Evolutionary conservation across 1,140 invertebrate species (phyloP).

Genomic region (Caenorhabditis briggsae): DNA sequence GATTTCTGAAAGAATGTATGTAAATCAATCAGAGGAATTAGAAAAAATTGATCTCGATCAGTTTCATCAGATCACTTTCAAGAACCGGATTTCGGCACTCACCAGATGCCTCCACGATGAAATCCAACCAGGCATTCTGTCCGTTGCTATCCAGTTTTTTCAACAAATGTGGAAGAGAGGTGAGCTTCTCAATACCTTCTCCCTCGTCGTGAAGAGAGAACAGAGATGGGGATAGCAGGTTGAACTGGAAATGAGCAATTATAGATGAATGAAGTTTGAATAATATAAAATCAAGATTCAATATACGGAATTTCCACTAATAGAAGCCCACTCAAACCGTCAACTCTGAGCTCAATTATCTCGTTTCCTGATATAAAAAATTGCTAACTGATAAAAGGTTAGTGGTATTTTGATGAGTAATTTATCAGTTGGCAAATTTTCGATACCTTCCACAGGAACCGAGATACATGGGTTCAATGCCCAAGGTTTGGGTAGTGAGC

Average conservation of each 20-base stretch:
- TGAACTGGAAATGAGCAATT: slow-evolving; percentile 68
- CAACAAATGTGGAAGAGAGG: slow-evolving; percentile 66
- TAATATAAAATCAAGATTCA: too few relatives aligned
- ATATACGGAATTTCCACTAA: too few relatives aligned
- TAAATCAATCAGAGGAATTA: background rate
- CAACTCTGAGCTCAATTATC: too few relatives aligned
- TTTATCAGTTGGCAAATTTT: too few relatives aligned
- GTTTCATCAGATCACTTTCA: background rate
- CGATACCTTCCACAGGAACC: too few relatives aligned
- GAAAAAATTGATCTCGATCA: background rate
- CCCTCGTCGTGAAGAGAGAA: slow-evolving; percentile 75
- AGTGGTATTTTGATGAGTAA: too few relatives aligned
- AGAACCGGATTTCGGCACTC: slow-evolving; percentile 17
- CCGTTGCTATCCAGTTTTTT: slow-evolving; percentile 65
- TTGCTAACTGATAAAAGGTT: too few relatives aligned
- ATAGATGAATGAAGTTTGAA: too few relatives aligned
- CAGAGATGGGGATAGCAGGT: slow-evolving; percentile 74
- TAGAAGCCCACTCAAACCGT: too few relatives aligned
- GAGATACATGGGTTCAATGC: too few relatives aligned
- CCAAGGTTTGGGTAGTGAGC: too few relatives aligned
- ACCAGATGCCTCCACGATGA: slow-evolving; percentile 67
- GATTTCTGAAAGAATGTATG: slow-evolving; percentile 14
- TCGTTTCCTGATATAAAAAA: too few relatives aligned
- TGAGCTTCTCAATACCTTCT: slow-evolving; percentile 68
- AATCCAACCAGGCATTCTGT: slow-evolving; percentile 68